Conservation (phyloP, 2,113 vertebrate genomes). For the Psephotus haematonotus region DNA sequence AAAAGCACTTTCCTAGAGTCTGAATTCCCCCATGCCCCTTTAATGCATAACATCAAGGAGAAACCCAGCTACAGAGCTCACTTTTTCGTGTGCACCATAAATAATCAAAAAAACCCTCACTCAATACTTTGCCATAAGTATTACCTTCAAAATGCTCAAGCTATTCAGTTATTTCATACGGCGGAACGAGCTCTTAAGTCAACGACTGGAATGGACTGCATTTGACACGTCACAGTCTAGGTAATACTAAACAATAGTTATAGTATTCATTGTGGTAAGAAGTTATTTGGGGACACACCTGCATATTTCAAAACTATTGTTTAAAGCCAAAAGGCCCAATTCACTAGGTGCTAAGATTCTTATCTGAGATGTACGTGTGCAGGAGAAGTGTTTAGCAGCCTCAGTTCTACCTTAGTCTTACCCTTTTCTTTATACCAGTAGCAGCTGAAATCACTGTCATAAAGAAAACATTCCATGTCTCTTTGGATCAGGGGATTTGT, state of each 20-base stretch:
- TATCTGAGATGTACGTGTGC: rapidly evolving
- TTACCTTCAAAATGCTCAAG: background rate
- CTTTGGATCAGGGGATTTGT: background rate
- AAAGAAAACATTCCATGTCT: background rate
- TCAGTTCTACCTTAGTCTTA: background rate
- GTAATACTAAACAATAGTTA: background rate
- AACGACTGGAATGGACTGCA: background rate
- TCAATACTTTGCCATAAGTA: background rate
- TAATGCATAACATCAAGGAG: background rate
- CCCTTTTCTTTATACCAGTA: background rate
- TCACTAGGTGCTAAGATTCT: background rate
- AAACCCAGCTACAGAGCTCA: background rate
- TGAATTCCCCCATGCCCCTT: background rate
- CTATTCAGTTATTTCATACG: background rate
- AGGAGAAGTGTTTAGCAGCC: background rate
- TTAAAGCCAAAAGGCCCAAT: background rate
- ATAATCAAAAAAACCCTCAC: background rate
- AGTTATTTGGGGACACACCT: background rate
- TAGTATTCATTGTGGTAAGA: background rate
- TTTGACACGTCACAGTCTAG: background rate
- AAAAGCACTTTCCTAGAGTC: background rate
- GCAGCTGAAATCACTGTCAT: background rate
- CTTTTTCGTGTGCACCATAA: background rate
- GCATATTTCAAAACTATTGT: background rate
- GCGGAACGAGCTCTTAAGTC: background rate